These are phyloP conservation scores for Panagrolaimus sp. DNA, from an alignment of 1,140 invertebrate genomes.

Conservation along the genomic window DNA sequence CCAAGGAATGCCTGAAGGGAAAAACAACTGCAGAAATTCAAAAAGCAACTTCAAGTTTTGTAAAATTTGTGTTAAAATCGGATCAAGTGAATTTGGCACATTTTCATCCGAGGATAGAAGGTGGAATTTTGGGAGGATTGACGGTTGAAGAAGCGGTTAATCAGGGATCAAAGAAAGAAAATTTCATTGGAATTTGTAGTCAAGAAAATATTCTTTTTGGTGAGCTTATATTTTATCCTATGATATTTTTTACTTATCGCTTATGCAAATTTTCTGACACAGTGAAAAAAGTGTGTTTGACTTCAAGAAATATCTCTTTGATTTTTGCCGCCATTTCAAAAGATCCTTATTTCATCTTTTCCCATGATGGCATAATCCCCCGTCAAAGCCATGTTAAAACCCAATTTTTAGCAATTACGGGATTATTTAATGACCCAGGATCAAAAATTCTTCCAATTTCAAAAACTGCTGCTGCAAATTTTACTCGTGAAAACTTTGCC, in stretches of 20 bases:
- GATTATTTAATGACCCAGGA: too few relatives aligned
- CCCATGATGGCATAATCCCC: too few relatives aligned
- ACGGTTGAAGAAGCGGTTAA: background rate
- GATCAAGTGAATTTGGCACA: background rate
- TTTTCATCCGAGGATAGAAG: background rate
- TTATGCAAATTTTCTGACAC: background rate
- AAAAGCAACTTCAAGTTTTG: background rate
- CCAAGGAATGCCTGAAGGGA: background rate
- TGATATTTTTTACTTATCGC: background rate
- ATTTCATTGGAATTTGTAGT: background rate
- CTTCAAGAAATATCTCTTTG: too few relatives aligned
- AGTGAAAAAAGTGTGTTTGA: too few relatives aligned
- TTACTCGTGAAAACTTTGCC: background rate
- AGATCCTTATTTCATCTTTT: too few relatives aligned
- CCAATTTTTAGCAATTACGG: too few relatives aligned
- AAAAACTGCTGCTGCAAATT: background rate
- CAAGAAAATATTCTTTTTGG: background rate
- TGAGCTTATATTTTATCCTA: background rate
- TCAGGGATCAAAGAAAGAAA: background rate
- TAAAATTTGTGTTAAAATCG: background rate
- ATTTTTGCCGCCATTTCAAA: too few relatives aligned
- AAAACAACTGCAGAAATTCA: background rate
- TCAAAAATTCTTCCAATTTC: background rate
- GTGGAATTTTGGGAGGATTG: background rate
- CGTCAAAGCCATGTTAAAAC: background rate